A percentile compares a stretch with the other conserved stretches of the same genome.
Conservation (phyloP, 2,888 invertebrate genomes). For the Cyaniris semiargus region DNA sequence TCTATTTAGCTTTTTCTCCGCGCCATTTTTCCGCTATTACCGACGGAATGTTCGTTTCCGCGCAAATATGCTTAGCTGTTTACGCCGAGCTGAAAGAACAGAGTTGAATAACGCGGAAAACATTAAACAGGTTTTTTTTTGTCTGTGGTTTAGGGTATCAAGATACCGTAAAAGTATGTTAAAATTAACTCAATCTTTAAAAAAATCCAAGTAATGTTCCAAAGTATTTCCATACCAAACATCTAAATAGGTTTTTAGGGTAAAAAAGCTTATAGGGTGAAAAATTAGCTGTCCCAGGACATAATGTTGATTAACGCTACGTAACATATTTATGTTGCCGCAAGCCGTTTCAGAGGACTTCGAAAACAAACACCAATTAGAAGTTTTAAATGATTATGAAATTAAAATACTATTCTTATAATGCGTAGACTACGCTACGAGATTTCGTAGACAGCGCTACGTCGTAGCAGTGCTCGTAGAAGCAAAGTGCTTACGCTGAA, state of each 20-base stretch:
- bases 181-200: too few species aligned
- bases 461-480: not conserved
- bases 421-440: not conserved
- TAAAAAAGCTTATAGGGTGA: too few species aligned
- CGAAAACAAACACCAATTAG: too few species aligned
- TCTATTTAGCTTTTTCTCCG: constrained; percentile 71
- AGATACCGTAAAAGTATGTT: too few species aligned
- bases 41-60: constrained; percentile 62
- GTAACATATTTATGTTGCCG: too few species aligned
- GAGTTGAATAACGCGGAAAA: not conserved
- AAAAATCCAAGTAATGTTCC: too few species aligned
- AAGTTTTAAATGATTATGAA: not conserved
- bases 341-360: too few species aligned
- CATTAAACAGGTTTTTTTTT: not conserved
- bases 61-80: constrained; percentile 68
- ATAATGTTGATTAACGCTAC: too few species aligned
- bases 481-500: not conserved
- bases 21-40: constrained; percentile 55
- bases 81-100: constrained; percentile 55
- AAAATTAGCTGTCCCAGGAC: too few species aligned
- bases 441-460: not conserved
- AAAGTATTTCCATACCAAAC: too few species aligned
- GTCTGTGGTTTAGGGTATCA: not conserved
- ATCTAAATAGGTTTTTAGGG: too few species aligned
- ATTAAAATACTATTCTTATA: not conserved